Evolutionary conservation across 2,888 invertebrate genomes (phyloP), one percentile per base, ranked within the genome.

Genomic region (Mythimna lalbum): DNA sequence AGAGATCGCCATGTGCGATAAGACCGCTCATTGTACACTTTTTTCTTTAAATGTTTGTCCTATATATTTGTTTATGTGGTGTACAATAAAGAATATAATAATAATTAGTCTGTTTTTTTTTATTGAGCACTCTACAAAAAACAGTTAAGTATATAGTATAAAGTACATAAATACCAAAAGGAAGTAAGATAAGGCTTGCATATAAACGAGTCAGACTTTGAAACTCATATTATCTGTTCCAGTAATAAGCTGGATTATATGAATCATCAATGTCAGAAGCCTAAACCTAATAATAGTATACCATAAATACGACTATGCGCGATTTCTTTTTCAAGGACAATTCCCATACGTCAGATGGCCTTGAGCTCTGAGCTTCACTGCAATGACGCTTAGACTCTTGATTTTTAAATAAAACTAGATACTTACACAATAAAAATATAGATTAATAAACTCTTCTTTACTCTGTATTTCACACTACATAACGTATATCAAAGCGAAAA

Each of bases 291-390:
- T 47, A 43, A 43, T 43, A 43, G 17, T 17, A 36, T 53, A 49
- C 1, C 27, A 39, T 31, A 39, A 14, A 52, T 47, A 76, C 33
- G 64, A 65, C 61, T 39, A n/a, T 31, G 61, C 36, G 52, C 61
- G 66, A 77, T 76, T 70, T 76, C 63, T 27, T 23, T 14, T 62
- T 67, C 60, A 76, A 78, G 78, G 78, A 61, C 76, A 55, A n/a
- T 53, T 56, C 21, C 49, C 47, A 14, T 31, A n/a, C 53, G 21
- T 4, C 39, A 59, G 53, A 39, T 5, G 62, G 36, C 76, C 76
- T 76, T 76, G 62, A 14, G 31, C 10, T 53, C 39, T 62, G 21
- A 59, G 52, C 19, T 3, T 4, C 43, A 19, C 67, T 62, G 76
- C 78, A 76, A 31, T 76, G 63, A 71, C 59, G 76, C 52, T 39